A percentile compares a stretch with the other conserved stretches of the same genome.
Conservation (phyloP, 2,113 vertebrate species). For the Gambusia affinis region DNA sequence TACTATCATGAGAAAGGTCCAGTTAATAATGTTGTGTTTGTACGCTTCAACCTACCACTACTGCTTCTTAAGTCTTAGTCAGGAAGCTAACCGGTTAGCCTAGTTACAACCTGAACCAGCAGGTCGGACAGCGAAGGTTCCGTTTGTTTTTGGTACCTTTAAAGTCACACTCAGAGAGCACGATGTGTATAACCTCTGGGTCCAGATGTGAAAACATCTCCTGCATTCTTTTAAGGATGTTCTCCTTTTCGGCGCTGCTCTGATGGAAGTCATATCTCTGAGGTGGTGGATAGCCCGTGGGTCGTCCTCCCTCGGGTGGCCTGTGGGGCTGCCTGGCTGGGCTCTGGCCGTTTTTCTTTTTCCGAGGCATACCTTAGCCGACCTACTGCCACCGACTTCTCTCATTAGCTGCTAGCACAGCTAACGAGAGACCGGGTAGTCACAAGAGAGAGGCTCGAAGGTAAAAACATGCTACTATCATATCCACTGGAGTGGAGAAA, state of each 20-base stretch:
- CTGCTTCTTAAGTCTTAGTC: not conserved
- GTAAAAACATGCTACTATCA: constrained; percentile 23
- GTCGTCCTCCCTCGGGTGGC: constrained; percentile 58
- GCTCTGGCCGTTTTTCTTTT: constrained; percentile 83
- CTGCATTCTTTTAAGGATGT: constrained; percentile 85
- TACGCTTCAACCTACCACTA: too few species aligned
- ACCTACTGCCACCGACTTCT: constrained; percentile 9
- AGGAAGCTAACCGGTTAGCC: constrained; percentile 18
- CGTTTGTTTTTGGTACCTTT: constrained; percentile 83
- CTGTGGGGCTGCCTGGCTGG: constrained; percentile 80
- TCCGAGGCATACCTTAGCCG: constrained; percentile 86
- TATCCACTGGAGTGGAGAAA: not conserved
- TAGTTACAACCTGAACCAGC: not conserved
- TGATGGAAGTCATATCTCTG: constrained; percentile 32
- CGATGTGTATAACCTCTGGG: constrained; percentile 91
- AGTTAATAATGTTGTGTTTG: not conserved
- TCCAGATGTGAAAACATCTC: constrained; percentile 97
- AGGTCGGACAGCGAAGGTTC: not conserved
- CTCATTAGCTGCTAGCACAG: constrained; percentile 43
- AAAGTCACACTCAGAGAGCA: constrained; percentile 95
- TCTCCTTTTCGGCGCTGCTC: constrained; percentile 71
- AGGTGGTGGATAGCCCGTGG: constrained; percentile 19
- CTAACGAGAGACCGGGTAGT: constrained; percentile 14
- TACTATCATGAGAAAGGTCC: not conserved
- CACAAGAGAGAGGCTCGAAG: not conserved